phyloP scores from a whole-genome alignment of 2,888 invertebrate species.

The Dicyrtoma fusca region DNA sequence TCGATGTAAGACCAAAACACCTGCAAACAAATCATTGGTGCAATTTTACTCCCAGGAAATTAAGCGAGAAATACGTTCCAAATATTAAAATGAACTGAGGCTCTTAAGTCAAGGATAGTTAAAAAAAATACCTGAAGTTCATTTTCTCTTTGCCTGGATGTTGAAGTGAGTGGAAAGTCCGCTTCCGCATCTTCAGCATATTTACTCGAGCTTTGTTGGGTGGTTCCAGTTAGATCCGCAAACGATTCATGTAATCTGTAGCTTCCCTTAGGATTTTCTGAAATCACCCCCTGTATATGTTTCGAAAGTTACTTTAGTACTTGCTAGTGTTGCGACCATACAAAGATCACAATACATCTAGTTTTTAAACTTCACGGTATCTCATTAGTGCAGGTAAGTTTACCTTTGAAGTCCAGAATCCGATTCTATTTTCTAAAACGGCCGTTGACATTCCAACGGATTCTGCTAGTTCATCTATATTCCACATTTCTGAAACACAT shows the following conservation, averaged over 20 bases:
- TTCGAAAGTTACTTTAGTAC: background rate
- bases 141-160: slow-evolving; percentile 90
- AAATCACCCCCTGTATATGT: slow-evolving; percentile 45
- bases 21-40: slow-evolving; percentile 58
- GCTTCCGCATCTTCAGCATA: slow-evolving; percentile 79
- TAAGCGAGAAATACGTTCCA: slow-evolving; percentile 19
- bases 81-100: too few species aligned
- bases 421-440: slow-evolving; percentile 80
- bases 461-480: slow-evolving; percentile 80
- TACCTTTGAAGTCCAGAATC: slow-evolving; percentile 90
- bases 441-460: slow-evolving; percentile 86
- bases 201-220: slow-evolving; percentile 32
- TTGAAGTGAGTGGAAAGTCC: slow-evolving; percentile 93
- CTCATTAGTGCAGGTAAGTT: background rate
- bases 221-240: slow-evolving; percentile 3
- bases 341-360: too few species aligned
- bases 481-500: slow-evolving; percentile 71
- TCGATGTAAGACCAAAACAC: slow-evolving; percentile 96
- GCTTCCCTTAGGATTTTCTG: slow-evolving; percentile 39
- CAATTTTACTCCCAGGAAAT: background rate
- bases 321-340: background rate
- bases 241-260: slow-evolving; percentile 48
- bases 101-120: slow-evolving; percentile 55
- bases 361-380: too few species aligned
- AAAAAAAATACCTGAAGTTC: slow-evolving; percentile 71